These are phyloP conservation scores for Leucopsar rothschildi DNA, from an alignment of 2,113 vertebrate species.

Conservation along the genomic window DNA sequence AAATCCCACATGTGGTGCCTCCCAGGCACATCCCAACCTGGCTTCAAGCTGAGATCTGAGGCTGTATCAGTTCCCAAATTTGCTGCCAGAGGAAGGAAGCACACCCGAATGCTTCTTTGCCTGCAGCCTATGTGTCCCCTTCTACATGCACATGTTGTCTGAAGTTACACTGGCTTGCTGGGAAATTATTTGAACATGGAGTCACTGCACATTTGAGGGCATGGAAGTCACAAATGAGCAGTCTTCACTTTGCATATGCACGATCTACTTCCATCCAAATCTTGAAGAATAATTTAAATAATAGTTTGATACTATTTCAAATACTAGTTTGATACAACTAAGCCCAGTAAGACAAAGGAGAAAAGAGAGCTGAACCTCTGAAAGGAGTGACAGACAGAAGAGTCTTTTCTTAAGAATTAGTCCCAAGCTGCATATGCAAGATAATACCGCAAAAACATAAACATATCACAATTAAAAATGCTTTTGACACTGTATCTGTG, in stretches of 20 bases:
- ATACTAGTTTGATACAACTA: background rate
- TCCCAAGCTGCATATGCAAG: background rate
- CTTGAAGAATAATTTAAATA: background rate
- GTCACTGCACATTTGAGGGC: background rate
- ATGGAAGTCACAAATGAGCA: background rate
- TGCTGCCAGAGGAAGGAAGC: background rate
- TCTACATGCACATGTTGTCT: rapidly evolving
- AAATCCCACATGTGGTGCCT: rapidly evolving
- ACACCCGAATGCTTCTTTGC: background rate
- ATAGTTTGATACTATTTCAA: background rate
- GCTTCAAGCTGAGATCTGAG: background rate
- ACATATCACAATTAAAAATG: background rate
- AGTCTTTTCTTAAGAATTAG: background rate
- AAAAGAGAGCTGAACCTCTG: background rate
- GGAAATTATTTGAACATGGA: background rate
- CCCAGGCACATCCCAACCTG: background rate
- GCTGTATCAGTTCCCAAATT: background rate
- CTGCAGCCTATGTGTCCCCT: background rate
- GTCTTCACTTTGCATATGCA: background rate
- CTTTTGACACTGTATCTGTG: background rate
- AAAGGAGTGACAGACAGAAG: background rate
- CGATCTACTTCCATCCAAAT: background rate
- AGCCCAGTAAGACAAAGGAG: background rate
- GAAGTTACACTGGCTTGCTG: background rate
- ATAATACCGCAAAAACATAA: background rate